Conservation (phyloP, 2,797 vertebrate species). For the Pseudochirops corinnae region DNA sequence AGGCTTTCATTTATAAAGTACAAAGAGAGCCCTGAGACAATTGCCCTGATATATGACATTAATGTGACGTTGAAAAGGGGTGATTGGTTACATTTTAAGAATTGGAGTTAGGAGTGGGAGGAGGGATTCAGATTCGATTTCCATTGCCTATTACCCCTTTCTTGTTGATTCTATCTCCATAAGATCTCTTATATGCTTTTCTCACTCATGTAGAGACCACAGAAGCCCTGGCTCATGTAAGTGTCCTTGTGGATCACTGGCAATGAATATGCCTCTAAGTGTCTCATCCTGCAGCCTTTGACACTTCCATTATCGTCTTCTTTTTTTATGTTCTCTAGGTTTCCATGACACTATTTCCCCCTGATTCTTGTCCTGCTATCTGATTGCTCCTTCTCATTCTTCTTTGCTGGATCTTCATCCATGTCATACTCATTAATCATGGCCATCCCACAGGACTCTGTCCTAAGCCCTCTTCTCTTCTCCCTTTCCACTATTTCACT, state of each 20-base stretch:
- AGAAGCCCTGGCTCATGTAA: background rate
- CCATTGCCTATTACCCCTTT: background rate
- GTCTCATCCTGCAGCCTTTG: background rate
- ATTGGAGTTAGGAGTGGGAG: background rate
- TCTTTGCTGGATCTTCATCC: background rate
- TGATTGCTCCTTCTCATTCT: background rate
- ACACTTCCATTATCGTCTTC: background rate
- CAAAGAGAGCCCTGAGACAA: conserved; percentile 57
- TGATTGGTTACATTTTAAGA: conserved; percentile 59
- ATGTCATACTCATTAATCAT: background rate
- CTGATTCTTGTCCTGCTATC: background rate
- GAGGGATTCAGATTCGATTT: conserved; percentile 26
- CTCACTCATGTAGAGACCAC: background rate
- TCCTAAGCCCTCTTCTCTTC: background rate
- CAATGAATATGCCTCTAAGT: background rate
- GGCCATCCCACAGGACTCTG: background rate
- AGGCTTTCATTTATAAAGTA: conserved; percentile 67
- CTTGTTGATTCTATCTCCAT: background rate
- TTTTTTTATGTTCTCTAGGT: background rate
- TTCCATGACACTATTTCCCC: background rate
- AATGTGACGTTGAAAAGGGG: conserved; percentile 64
- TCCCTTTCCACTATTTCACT: background rate
- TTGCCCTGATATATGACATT: conserved; percentile 56
- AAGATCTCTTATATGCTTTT: background rate
- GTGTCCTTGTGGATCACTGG: background rate